A percentile compares a stretch with the other conserved stretches of the same genome.
These are phyloP conservation scores for Falco concolor DNA, from an alignment of 2,797 vertebrate genomes.

Conservation along the genomic window DNA sequence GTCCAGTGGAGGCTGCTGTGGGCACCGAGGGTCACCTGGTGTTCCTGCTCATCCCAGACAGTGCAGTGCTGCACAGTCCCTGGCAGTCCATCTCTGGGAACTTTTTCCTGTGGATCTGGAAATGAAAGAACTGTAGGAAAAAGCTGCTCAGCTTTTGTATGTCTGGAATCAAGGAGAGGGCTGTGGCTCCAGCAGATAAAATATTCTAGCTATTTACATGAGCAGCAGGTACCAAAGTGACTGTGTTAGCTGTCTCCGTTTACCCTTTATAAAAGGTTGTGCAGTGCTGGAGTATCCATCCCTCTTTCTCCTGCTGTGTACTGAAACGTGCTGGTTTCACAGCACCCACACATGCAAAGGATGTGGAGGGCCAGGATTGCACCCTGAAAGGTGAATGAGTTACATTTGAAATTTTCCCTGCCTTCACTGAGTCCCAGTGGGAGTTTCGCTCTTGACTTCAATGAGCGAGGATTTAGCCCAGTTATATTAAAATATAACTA, in stretches of 20 bases:
- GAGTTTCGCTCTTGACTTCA: background rate
- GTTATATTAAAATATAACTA: constrained; percentile 30
- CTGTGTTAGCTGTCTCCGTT: background rate
- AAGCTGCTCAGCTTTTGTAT: background rate
- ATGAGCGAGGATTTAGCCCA: background rate
- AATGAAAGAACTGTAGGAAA: background rate
- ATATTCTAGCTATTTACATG: background rate
- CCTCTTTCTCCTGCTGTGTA: background rate
- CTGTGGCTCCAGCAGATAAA: background rate
- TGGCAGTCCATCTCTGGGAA: background rate
- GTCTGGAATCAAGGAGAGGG: background rate
- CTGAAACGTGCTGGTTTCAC: background rate
- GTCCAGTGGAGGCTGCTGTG: background rate
- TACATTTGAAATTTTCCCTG: background rate
- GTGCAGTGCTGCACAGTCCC: background rate
- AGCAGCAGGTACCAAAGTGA: background rate
- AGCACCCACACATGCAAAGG: constrained; percentile 21
- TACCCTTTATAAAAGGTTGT: background rate
- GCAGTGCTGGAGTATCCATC: background rate
- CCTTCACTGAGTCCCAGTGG: background rate
- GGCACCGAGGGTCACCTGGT: background rate
- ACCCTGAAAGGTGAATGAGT: background rate
- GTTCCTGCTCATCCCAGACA: background rate
- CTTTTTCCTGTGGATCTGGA: background rate
- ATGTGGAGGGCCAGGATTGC: background rate